Evolutionary conservation across 2,113 vertebrate genomes (phyloP).

Genomic region (Semicossyphus pulcher): DNA sequence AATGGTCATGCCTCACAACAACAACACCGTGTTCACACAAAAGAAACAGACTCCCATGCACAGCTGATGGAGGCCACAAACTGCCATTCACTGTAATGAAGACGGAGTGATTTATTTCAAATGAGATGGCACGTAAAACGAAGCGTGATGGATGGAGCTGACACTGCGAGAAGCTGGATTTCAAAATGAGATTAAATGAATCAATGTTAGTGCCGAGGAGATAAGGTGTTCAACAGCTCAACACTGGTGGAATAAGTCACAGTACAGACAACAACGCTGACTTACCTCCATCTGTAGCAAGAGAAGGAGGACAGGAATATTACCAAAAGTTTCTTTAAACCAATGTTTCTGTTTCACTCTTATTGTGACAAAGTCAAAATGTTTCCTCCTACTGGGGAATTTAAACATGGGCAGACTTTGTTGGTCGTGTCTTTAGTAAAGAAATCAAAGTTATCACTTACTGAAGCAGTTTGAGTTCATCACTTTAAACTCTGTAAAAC

Average conservation of each 20-base stretch:
- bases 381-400: not conserved
- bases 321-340: slow-evolving; percentile 58
- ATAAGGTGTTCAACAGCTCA: slow-evolving; percentile 45
- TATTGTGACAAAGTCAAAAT: slow-evolving; percentile 16
- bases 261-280: slow-evolving; percentile 59
- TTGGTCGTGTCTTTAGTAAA: slow-evolving; percentile 11
- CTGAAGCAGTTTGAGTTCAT: not conserved
- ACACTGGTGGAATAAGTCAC: slow-evolving; percentile 54
- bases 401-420: not conserved
- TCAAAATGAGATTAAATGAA: slow-evolving; percentile 48
- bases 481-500: not conserved
- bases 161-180: slow-evolving; percentile 38
- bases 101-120: slow-evolving; percentile 39
- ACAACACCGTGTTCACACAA: slow-evolving; percentile 43
- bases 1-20: slow-evolving; percentile 66
- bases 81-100: slow-evolving; percentile 63
- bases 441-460: not conserved
- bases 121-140: slow-evolving; percentile 30
- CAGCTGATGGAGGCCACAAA: slow-evolving; percentile 52
- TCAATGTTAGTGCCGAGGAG: slow-evolving; percentile 38
- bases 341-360: slow-evolving; percentile 6
- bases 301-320: slow-evolving; percentile 75
- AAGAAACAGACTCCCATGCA: slow-evolving; percentile 66
- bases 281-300: slow-evolving; percentile 87
- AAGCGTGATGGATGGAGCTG: slow-evolving; percentile 45